These are phyloP conservation scores for Ellobius talpinus DNA, from an alignment of 2,113 vertebrate genomes.

Conservation along the genomic window DNA sequence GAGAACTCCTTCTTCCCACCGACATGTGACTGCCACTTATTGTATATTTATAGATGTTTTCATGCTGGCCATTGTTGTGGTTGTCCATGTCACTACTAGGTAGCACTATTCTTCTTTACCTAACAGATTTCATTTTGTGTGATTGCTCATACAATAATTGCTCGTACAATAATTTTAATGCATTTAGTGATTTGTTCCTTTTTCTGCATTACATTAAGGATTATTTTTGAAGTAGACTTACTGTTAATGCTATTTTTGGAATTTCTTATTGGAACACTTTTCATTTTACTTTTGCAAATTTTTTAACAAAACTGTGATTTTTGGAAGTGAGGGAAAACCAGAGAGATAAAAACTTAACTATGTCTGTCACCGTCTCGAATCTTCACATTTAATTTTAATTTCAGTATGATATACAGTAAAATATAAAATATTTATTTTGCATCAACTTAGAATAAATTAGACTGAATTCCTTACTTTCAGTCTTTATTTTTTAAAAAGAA, in stretches of 20 bases:
- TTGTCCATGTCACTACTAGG: no score
- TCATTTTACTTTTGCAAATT: not conserved
- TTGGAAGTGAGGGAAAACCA: not conserved
- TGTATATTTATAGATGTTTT: not conserved
- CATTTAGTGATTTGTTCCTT: not conserved
- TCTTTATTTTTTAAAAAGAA: not conserved
- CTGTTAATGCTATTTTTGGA: not conserved
- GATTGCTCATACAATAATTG: not conserved
- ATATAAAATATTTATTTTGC: not conserved
- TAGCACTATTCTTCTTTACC: not conserved
- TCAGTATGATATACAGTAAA: not conserved
- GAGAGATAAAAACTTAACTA: not conserved
- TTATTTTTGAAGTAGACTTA: not conserved
- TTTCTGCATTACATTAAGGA: not conserved
- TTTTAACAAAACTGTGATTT: not conserved
- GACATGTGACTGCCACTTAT: not conserved
- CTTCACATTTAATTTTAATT: constrained; percentile 12
- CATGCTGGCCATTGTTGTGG: not conserved
- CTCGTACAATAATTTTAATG: not conserved
- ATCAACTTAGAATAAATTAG: not conserved
- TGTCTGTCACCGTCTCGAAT: not conserved
- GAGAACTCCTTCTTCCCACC: not conserved
- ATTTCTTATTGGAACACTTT: not conserved
- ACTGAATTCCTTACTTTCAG: not conserved
- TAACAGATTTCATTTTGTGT: not conserved